These are phyloP conservation scores for Onthophagus taurus DNA, from an alignment of 1,140 invertebrate genomes.

Conservation along the genomic window DNA sequence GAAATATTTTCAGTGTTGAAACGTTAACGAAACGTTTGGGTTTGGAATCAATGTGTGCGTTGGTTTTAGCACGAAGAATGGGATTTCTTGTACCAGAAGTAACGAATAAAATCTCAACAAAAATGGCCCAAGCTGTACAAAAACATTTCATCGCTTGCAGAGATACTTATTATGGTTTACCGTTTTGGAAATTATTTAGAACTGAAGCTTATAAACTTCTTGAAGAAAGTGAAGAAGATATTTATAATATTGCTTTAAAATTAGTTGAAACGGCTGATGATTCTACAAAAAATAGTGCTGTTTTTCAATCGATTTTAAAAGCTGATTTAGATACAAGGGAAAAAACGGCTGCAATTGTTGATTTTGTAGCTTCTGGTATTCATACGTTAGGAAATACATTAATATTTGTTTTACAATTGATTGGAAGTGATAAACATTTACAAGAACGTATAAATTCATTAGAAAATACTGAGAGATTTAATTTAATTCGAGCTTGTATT, in stretches of 20 bases:
- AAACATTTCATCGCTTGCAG: slow-evolving; percentile 64
- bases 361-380: slow-evolving; percentile 73
- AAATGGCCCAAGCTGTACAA: slow-evolving; percentile 59
- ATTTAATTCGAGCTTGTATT: slow-evolving; percentile 57
- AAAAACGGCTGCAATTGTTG: slow-evolving; percentile 75
- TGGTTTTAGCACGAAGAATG: slow-evolving; percentile 68
- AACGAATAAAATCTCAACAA: slow-evolving; percentile 43
- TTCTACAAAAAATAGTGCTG: slow-evolving; percentile 50
- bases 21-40: slow-evolving; percentile 66
- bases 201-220: slow-evolving; percentile 64
- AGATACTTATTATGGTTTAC: slow-evolving; percentile 72
- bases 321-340: slow-evolving; percentile 65
- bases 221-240: slow-evolving; percentile 62
- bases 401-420: slow-evolving; percentile 65
- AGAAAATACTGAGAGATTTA: slow-evolving; percentile 49
- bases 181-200: slow-evolving; percentile 71
- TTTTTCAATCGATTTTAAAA: slow-evolving; percentile 65
- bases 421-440: slow-evolving; percentile 57
- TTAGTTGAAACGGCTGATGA: slow-evolving; percentile 59
- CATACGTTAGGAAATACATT: slow-evolving; percentile 76
- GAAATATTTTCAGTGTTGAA: slow-evolving; percentile 53
- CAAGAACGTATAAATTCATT: slow-evolving; percentile 42
- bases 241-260: slow-evolving; percentile 76
- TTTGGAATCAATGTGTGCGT: slow-evolving; percentile 67
- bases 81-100: slow-evolving; percentile 62